Evolutionary conservation across 1,140 invertebrate species (phyloP).

Genomic region (Aphis gossypii): DNA sequence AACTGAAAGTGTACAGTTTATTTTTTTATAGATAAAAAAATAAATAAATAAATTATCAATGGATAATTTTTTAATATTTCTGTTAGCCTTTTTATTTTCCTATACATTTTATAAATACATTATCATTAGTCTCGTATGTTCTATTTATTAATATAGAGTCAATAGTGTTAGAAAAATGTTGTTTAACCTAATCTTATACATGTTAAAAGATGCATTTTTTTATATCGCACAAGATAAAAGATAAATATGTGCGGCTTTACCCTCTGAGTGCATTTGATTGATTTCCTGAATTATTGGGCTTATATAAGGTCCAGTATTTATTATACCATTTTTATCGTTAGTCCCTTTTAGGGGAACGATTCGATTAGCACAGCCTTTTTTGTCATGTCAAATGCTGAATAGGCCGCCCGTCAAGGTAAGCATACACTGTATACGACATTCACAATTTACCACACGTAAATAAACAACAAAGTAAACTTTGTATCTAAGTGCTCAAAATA

Average conservation of each 20-base stretch:
- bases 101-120: neutral
- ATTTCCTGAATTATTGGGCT: neutral
- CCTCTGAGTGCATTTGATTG: slow-evolving; percentile 43
- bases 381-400: slow-evolving; percentile 34
- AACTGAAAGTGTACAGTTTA: neutral
- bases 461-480: slow-evolving; percentile 32
- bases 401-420: slow-evolving; percentile 7
- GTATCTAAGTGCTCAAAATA: neutral
- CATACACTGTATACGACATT: slow-evolving; percentile 23
- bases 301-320: slow-evolving; percentile 41
- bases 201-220: neutral
- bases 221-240: neutral
- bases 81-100: neutral
- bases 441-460: neutral
- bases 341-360: slow-evolving; percentile 39
- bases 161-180: neutral
- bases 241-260: neutral
- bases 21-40: neutral
- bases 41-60: neutral
- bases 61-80: too few relatives aligned
- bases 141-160: neutral
- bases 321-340: slow-evolving; percentile 31
- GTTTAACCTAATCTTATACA: neutral
- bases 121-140: neutral
- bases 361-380: slow-evolving; percentile 52